phyloP scores from a whole-genome alignment of 1,140 invertebrate species.

The Leptonema lineaticorne region DNA sequence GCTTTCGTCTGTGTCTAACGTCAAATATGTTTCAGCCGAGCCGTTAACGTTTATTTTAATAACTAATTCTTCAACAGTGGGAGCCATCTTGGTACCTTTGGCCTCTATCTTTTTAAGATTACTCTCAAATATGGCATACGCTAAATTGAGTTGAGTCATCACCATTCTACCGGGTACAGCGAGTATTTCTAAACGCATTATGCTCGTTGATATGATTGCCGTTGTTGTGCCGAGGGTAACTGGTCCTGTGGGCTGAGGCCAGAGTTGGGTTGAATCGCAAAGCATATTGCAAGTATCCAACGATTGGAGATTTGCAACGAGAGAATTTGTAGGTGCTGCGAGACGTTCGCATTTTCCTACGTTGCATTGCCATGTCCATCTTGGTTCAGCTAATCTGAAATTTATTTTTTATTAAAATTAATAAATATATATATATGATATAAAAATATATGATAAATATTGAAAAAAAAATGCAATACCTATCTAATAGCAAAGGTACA shows the following conservation, averaged over 20 bases:
- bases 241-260: slow-evolving; percentile 58
- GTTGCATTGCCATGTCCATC: slow-evolving; percentile 51
- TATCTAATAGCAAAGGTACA: slow-evolving; percentile 25
- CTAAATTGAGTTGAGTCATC: slow-evolving; percentile 47
- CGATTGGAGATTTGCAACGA: slow-evolving; percentile 45
- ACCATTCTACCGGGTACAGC: slow-evolving; percentile 47
- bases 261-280: slow-evolving; percentile 57
- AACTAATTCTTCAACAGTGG: slow-evolving; percentile 50
- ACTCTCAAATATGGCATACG: slow-evolving; percentile 34
- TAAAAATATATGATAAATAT: too few relatives aligned
- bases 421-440: neutral
- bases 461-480: too few relatives aligned
- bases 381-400: slow-evolving; percentile 40
- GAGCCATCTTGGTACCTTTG: slow-evolving; percentile 41
- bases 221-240: slow-evolving; percentile 51
- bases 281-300: slow-evolving; percentile 56
- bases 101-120: slow-evolving; percentile 30
- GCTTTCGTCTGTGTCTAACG: slow-evolving; percentile 71
- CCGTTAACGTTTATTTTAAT: slow-evolving; percentile 58
- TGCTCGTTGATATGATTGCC: slow-evolving; percentile 49
- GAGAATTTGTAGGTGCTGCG: slow-evolving; percentile 39
- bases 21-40: slow-evolving; percentile 57
- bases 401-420: neutral
- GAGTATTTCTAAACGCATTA: slow-evolving; percentile 52
- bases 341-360: slow-evolving; percentile 46